A percentile compares a stretch with the other conserved stretches of the same genome.
Evolutionary conservation across 2,113 vertebrate genomes (phyloP).

Genomic region (Eptesicus fuscus): DNA sequence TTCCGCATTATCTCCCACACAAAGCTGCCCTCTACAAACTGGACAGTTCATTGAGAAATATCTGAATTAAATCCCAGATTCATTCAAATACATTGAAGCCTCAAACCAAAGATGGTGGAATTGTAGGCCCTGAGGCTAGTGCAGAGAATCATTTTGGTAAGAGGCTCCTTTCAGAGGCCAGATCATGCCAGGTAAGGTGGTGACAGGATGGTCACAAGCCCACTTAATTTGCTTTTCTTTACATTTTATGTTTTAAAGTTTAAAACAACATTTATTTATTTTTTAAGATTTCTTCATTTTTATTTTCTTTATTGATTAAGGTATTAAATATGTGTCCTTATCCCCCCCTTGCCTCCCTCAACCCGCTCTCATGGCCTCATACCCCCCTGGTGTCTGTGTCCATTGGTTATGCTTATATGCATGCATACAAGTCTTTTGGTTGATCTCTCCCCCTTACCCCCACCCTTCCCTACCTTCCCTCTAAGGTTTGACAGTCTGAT

Average conservation of each 20-base stretch:
- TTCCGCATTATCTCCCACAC: neutral
- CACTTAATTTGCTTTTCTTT: neutral
- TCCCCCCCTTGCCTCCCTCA: no score
- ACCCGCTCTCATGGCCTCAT: no score
- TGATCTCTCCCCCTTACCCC: no score
- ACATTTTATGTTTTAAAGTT: neutral
- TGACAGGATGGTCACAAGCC: neutral
- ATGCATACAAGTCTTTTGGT: no score
- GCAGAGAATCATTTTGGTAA: neutral
- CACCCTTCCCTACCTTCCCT: no score
- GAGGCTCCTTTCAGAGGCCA: neutral
- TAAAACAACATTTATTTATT: neutral
- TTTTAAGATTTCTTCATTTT: neutral
- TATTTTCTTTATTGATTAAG: no score
- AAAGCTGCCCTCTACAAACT: neutral
- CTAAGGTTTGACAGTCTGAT: no score
- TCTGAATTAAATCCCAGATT: neutral
- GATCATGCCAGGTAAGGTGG: neutral
- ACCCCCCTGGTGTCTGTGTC: no score
- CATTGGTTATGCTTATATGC: no score
- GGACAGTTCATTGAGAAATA: neutral
- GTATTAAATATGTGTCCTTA: no score
- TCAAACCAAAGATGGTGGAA: neutral
- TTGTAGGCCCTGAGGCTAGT: neutral
- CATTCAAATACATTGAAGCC: neutral